Conservation (phyloP, 2,888 invertebrate species). For the Apotomis betuletana region DNA sequence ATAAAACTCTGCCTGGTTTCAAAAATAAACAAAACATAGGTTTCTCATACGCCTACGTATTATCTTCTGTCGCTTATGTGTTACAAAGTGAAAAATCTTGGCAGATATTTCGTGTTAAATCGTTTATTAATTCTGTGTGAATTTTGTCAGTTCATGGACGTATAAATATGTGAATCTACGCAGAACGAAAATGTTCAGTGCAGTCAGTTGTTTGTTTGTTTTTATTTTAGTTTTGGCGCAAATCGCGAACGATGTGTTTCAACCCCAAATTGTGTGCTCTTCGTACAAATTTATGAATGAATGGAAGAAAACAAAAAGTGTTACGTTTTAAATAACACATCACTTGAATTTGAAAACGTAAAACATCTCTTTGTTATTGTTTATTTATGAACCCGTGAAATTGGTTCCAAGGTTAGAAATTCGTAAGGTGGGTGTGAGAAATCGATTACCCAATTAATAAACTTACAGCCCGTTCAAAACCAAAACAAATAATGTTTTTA, state of each 20-base stretch:
- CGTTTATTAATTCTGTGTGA: slow-evolving; percentile 51
- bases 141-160: slow-evolving; percentile 61
- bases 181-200: slow-evolving; percentile 59
- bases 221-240: slow-evolving; percentile 74
- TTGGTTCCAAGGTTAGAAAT: background rate
- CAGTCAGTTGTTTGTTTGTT: slow-evolving; percentile 71
- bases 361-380: slow-evolving; percentile 4
- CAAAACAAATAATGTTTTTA: background rate
- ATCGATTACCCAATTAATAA: background rate
- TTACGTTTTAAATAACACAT: too few relatives aligned
- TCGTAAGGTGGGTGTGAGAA: background rate
- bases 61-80: slow-evolving; percentile 52
- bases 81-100: slow-evolving; percentile 57
- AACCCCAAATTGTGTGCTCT: slow-evolving; percentile 61
- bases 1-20: slow-evolving; percentile 29
- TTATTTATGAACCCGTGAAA: slow-evolving; percentile 22
- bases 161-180: slow-evolving; percentile 54
- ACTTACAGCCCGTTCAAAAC: background rate
- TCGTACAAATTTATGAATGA: slow-evolving; percentile 63
- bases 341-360: too few relatives aligned
- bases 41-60: slow-evolving; percentile 50
- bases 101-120: slow-evolving; percentile 57
- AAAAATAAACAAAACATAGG: slow-evolving; percentile 45
- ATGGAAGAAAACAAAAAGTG: too few relatives aligned
- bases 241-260: slow-evolving; percentile 68